Evolutionary conservation across 2,888 invertebrate species (phyloP), one percentile per base, ranked within the genome.

Genomic region (Apantesis nais): DNA sequence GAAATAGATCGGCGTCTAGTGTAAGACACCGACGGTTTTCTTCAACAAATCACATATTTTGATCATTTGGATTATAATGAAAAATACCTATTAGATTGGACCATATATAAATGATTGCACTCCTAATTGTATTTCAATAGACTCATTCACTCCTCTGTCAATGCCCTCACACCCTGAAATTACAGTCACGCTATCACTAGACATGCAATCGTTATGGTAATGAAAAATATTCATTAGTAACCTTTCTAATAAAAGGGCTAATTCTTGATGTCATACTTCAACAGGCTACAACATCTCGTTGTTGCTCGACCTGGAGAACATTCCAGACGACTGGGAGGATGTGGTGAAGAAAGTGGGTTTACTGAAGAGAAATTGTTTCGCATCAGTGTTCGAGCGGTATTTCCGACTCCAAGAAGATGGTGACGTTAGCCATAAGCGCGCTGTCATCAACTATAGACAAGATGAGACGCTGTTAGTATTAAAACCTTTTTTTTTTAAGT

Each of bases 351-450:
- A 98, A 95, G 97, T 99, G 81, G 99, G 99, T 31, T 96, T 99
- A 70, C 95, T 99, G 76, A 99, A 99, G 94, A 96, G 99, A 87
- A 99, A 99, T 95, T 99, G 99, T 95, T 99, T 99, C 94, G 99
- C 99, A 63, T 99, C 99, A 25, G 99, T 99, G 74, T 99, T 99
- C 95, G 99, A 99, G 92, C 99, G 99, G 90, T 99, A 99, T 96
- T 99, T 99, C 94, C 98, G 99, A 90, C 98, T 98, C 93, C 99
- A 99, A 86, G 99, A 99, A 90, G 97, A 97, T 83, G 99, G 98
- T 1, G 97, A 98, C 87, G 97, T 98, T 85, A 97, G 98, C 41
- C 98, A 98, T 85, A 98, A 98, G 92, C 96, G 98, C 83, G 99
- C 99, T 72, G 99, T 99, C 79, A 99, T 99, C 91, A 98, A 99